phyloP scores from a whole-genome alignment of 2,113 vertebrate species.

The Xenopus borealis region DNA sequence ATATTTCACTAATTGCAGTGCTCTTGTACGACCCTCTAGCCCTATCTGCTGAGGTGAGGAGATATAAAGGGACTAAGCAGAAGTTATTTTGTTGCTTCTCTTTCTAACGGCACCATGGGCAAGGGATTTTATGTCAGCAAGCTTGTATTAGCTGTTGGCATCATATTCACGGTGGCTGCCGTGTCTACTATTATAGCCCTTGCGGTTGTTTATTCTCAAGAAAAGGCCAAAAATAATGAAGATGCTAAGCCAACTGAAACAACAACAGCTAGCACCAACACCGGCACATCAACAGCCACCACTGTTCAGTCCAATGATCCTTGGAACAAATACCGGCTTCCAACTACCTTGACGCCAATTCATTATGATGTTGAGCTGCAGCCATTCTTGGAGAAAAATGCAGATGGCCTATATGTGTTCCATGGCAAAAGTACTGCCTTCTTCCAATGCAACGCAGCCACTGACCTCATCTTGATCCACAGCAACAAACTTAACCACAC shows the following conservation, averaged over 20 bases:
- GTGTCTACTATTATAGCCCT: slow-evolving; percentile 76
- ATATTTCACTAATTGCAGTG: slow-evolving; percentile 56
- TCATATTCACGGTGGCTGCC: slow-evolving; percentile 61
- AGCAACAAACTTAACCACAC: slow-evolving; percentile 83
- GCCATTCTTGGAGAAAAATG: slow-evolving; percentile 64
- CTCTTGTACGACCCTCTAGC: slow-evolving; percentile 23
- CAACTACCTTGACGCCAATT: slow-evolving; percentile 62
- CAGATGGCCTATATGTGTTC: slow-evolving; percentile 70
- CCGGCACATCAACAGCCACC: neutral
- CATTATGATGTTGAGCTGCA: slow-evolving; percentile 73
- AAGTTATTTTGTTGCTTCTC: neutral
- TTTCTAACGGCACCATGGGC: slow-evolving; percentile 67
- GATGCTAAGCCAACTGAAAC: neutral
- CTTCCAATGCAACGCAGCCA: slow-evolving; percentile 71
- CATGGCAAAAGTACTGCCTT: slow-evolving; percentile 68
- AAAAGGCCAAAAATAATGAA: slow-evolving; percentile 62
- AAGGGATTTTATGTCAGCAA: slow-evolving; percentile 85
- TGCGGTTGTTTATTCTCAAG: slow-evolving; percentile 75
- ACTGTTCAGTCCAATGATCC: slow-evolving; percentile 11
- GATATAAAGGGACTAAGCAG: slow-evolving; percentile 49
- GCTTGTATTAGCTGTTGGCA: slow-evolving; percentile 60
- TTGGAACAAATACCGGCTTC: slow-evolving; percentile 83
- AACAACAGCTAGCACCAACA: neutral
- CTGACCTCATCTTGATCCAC: slow-evolving; percentile 83
- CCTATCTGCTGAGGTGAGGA: neutral